Percentiles rank a stretch among this genome's conserved stretches.
Conservation (phyloP, 2,888 invertebrate species). For the Lordiphosa fenestrarum region DNA sequence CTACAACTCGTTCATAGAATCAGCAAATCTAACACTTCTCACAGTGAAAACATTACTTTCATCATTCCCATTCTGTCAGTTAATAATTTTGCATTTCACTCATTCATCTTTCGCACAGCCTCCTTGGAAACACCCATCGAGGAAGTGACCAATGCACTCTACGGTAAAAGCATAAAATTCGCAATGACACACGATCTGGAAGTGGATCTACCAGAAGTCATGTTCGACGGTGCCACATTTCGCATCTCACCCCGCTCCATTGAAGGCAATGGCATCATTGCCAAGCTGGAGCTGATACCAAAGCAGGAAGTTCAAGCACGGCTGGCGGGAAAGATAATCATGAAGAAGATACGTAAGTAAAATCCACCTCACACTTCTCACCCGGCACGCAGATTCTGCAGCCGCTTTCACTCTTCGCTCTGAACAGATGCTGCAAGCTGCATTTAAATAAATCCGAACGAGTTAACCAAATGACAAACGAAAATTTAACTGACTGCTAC, state of each 20-base stretch:
- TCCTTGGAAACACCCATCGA: slow-evolving; percentile 84
- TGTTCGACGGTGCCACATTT: slow-evolving; percentile 88
- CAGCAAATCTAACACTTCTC: not conserved
- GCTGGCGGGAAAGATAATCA: slow-evolving; percentile 84
- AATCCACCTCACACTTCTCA: not conserved
- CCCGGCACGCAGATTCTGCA: slow-evolving; percentile 24
- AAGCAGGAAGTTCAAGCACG: slow-evolving; percentile 79
- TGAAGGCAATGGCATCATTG: slow-evolving; percentile 87
- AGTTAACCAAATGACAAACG: slow-evolving; percentile 22
- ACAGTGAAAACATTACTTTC: slow-evolving; percentile 33
- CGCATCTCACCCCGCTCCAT: slow-evolving; percentile 88
- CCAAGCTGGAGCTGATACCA: slow-evolving; percentile 87
- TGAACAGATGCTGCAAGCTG: slow-evolving; percentile 7
- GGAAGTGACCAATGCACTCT: slow-evolving; percentile 87
- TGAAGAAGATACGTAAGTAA: slow-evolving; percentile 79
- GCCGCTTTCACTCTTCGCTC: slow-evolving; percentile 32
- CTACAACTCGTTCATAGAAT: slow-evolving; percentile 1
- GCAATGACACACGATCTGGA: slow-evolving; percentile 89
- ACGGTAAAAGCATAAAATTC: slow-evolving; percentile 87
- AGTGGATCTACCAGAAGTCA: slow-evolving; percentile 85
- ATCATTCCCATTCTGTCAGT: slow-evolving; percentile 35
- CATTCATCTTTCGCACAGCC: slow-evolving; percentile 15
- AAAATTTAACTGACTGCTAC: slow-evolving; percentile 35
- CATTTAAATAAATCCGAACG: slow-evolving; percentile 19
- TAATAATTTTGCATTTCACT: slow-evolving; percentile 1